phyloP scores from a whole-genome alignment of 1,140 invertebrate genomes.

The Brachionus plicatilis region DNA sequence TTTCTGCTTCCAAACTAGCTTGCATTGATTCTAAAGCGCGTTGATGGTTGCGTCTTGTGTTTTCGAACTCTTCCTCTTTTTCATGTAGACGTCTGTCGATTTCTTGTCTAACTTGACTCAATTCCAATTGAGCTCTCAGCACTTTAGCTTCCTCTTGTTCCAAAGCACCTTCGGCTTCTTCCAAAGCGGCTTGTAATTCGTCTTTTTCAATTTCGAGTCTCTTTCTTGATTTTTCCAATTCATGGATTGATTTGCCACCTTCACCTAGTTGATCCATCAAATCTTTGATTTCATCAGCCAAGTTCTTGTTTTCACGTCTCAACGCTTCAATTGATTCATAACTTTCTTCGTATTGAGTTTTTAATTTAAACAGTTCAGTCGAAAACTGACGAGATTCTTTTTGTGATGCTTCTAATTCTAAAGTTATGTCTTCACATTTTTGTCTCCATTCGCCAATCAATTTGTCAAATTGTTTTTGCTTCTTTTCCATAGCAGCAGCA shows the following conservation, averaged over 20 bases:
- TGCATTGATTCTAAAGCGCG: conserved; percentile 98
- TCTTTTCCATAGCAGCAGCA: conserved; percentile 93
- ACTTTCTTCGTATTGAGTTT: conserved; percentile 90
- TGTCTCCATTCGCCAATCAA: conserved; percentile 99
- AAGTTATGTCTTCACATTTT: conserved; percentile 91
- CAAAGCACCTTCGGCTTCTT: conserved; percentile 96
- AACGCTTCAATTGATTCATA: conserved; percentile 92
- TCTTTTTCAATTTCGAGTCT: conserved; percentile 96
- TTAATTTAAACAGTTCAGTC: conserved; percentile 88
- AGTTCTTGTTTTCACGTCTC: conserved; percentile 97
- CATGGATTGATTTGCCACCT: conserved; percentile 82
- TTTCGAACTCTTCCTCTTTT: conserved; percentile 99
- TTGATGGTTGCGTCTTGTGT: conserved; percentile 92
- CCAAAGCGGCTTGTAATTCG: conserved; percentile 93
- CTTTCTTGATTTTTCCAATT: conserved; percentile 70
- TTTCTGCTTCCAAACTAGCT: conserved; percentile 94
- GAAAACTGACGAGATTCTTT: conserved; percentile 98
- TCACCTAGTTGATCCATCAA: conserved; percentile 95
- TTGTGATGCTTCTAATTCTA: conserved; percentile 93
- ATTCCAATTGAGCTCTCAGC: conserved; percentile 89
- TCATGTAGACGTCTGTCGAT: conserved; percentile 70
- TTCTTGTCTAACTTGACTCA: conserved; percentile 83
- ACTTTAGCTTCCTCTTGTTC: conserved; percentile 79
- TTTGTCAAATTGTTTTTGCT: conserved; percentile 91
- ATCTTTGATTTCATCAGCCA: conserved; percentile 71